Conservation (phyloP, 2,797 vertebrate genomes). For the Eulemur mongoz region DNA sequence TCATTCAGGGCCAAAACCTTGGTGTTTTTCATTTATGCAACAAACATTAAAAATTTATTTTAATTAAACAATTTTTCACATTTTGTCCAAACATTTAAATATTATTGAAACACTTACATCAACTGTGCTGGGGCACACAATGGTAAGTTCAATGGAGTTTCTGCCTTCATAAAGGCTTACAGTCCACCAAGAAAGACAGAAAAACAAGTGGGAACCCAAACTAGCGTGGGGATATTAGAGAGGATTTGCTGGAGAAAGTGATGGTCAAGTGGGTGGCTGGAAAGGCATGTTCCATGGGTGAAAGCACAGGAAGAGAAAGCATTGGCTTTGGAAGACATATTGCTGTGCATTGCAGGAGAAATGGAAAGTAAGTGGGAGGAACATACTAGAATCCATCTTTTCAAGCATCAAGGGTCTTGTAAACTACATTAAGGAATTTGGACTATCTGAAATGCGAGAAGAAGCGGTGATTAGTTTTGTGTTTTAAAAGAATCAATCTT, state of each 20-base stretch:
- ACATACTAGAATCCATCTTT: not conserved
- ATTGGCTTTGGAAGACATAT: not conserved
- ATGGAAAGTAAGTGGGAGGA: not conserved
- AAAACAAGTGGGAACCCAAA: not conserved
- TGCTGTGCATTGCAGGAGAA: not conserved
- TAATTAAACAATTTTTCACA: no score
- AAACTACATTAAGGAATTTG: not conserved
- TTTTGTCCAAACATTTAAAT: not conserved
- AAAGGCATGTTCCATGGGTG: not conserved
- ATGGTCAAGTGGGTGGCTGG: not conserved
- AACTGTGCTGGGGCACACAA: not conserved
- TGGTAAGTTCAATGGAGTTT: not conserved
- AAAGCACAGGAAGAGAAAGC: not conserved
- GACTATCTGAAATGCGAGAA: not conserved
- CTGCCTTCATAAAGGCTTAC: not conserved
- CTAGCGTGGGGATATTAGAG: not conserved
- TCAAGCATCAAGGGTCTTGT: not conserved
- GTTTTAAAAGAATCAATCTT: not conserved
- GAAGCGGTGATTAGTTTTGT: not conserved
- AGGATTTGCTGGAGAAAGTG: not conserved
- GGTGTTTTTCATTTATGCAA: constrained; percentile 21
- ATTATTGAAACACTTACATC: not conserved
- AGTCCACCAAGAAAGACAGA: constrained; percentile 15
- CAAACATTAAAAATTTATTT: not conserved
- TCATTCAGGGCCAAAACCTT: constrained; percentile 3